These are phyloP conservation scores for Tipula unca DNA, from an alignment of 2,888 invertebrate species.

Conservation along the genomic window DNA sequence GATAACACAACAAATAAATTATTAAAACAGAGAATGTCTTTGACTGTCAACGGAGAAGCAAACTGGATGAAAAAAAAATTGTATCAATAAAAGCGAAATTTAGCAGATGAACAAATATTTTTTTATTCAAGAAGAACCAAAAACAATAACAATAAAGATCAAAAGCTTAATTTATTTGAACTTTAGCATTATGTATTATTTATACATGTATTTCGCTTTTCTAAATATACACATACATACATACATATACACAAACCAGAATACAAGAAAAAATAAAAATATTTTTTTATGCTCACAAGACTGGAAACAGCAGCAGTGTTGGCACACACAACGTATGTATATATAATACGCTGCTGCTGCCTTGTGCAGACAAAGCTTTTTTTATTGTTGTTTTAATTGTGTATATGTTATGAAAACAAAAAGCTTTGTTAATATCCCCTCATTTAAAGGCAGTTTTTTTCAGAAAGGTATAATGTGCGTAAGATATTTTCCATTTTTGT, in stretches of 20 bases:
- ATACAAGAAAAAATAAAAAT: neutral
- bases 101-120: neutral
- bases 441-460: neutral
- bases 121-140: neutral
- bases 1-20: neutral
- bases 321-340: neutral
- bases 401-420: neutral
- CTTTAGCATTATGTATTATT: neutral
- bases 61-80: neutral
- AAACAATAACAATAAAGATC: neutral
- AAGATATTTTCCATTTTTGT: neutral
- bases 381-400: neutral
- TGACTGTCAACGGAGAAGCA: neutral
- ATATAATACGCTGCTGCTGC: neutral
- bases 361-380: neutral
- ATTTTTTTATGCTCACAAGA: neutral
- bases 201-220: neutral
- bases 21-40: neutral
- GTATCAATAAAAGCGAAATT: neutral
- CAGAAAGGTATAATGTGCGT: neutral
- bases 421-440: neutral
- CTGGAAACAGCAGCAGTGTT: neutral
- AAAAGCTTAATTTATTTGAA: conserved; percentile 8
- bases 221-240: neutral
- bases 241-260: neutral